Conservation (phyloP, 2,888 invertebrate species). For the Sicus ferrugineus region DNA sequence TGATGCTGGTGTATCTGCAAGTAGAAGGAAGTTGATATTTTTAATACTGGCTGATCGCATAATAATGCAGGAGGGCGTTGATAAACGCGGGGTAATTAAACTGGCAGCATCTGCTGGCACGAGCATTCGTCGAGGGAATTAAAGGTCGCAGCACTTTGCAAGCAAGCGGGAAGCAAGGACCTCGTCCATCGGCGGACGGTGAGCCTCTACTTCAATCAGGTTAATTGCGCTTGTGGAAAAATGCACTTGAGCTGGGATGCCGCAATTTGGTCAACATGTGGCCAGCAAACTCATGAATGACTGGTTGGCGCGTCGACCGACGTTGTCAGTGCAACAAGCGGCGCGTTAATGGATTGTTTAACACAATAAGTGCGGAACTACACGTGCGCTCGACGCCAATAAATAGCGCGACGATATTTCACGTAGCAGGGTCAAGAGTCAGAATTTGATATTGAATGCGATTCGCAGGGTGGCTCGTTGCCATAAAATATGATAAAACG, state of each 20-base stretch:
- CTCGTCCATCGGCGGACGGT: neutral
- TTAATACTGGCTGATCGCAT: neutral
- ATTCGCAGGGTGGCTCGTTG: too few relatives aligned
- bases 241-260: neutral
- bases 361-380: neutral
- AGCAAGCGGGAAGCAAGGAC: too few relatives aligned
- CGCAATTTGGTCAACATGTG: slow-evolving; percentile 7
- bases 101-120: neutral
- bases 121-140: neutral
- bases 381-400: neutral
- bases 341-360: neutral
- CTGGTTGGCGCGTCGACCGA: neutral
- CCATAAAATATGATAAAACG: too few relatives aligned
- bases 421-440: too few relatives aligned
- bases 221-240: neutral
- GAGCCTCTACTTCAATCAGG: too few relatives aligned
- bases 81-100: too few relatives aligned
- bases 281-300: neutral
- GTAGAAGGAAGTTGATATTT: neutral
- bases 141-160: neutral
- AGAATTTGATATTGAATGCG: too few relatives aligned
- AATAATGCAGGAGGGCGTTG: neutral
- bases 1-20: slow-evolving; percentile 46
- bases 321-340: neutral
- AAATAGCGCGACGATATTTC: too few relatives aligned